Base-by-base conservation (phyloP, 35 echinoderm and acorn worm species). In the Lytechinus variegatus region DNA sequence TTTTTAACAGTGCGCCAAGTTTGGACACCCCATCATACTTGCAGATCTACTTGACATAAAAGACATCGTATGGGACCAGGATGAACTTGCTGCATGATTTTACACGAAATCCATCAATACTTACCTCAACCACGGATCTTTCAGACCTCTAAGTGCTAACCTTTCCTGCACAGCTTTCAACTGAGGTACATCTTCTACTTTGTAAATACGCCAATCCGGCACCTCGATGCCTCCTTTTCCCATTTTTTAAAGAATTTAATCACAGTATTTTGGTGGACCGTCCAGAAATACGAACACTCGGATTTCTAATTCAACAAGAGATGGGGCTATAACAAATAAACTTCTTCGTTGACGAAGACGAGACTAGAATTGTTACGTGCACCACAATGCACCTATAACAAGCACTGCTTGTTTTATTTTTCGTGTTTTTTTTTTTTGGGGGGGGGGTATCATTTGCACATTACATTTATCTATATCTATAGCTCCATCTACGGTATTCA, bases 41-140 rank as follows among this genome's bases (percentile, higher is more conserved):
- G 33, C 2, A 44, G 33, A 44, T 44, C 33, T 44, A 54, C 13
- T 12, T 3, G 14, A 90, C 88, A 21, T 9, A 44, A 33, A 90
- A 90, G 8, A 52, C 8, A 13, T 6, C 88, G 9, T 90, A 54
- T 54, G 10, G 88, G 88, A 90, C 88, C 52, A 44, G 14, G 24
- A 14, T 54, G 8, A 52, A 52, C 52, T 28, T 3, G 27, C 87
- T n/a, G 6, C 8, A 27, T 27, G 56, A 58, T 58, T 58, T 13
- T 11, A 9, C 4, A 9, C 11, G 28, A 10, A 54, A 52, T 13
- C 52, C 29, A 52, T 54, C 19, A 92, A 95, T 71, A 95, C 94
- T 94, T 95, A 96, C 98, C 98, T 95, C 89, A 99, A 87, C 98
- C 98, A 99, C 29, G 98, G 98, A 61, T 99, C 97, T 79, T 97